Evolutionary conservation across 2,797 vertebrate species (phyloP).

Genomic region (Typhlichthys subterraneus): DNA sequence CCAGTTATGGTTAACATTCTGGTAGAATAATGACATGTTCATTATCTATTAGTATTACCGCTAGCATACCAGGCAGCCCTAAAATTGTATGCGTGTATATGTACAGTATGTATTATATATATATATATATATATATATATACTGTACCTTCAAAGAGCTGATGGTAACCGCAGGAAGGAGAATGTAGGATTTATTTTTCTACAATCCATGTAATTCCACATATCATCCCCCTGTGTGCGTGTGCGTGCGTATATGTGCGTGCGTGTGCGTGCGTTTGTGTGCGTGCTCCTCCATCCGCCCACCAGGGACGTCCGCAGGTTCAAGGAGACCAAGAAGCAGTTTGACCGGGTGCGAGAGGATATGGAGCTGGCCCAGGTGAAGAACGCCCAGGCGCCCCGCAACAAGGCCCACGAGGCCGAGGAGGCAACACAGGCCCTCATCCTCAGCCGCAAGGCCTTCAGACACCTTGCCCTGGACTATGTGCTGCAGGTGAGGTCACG

Average conservation of each 20-base stretch:
- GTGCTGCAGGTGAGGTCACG: constrained; percentile 85
- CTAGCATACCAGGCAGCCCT: not conserved
- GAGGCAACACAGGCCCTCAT: constrained; percentile 88
- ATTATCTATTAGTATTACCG: too few relatives aligned
- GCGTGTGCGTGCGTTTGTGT: constrained; percentile 19
- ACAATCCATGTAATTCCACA: too few relatives aligned
- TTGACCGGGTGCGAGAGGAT: constrained; percentile 93
- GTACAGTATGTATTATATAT: not conserved
- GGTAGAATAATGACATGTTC: too few relatives aligned
- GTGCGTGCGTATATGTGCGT: too few relatives aligned
- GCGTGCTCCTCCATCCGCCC: not conserved
- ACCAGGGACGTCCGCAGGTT: constrained; percentile 91
- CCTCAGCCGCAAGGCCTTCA: constrained; percentile 92
- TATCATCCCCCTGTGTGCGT: too few relatives aligned
- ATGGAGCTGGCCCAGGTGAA: constrained; percentile 95
- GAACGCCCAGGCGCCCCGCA: constrained; percentile 93
- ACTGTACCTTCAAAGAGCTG: not conserved
- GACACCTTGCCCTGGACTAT: constrained; percentile 92
- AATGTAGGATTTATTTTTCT: too few relatives aligned
- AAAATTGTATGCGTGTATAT: not conserved
- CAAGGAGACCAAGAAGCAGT: constrained; percentile 98
- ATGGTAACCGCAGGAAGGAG: too few relatives aligned
- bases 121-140: not conserved
- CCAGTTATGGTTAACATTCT: too few relatives aligned
- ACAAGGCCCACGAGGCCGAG: constrained; percentile 94